Evolutionary conservation across 2,888 invertebrate species (phyloP).

Genomic region (Habroteleia sp.): DNA sequence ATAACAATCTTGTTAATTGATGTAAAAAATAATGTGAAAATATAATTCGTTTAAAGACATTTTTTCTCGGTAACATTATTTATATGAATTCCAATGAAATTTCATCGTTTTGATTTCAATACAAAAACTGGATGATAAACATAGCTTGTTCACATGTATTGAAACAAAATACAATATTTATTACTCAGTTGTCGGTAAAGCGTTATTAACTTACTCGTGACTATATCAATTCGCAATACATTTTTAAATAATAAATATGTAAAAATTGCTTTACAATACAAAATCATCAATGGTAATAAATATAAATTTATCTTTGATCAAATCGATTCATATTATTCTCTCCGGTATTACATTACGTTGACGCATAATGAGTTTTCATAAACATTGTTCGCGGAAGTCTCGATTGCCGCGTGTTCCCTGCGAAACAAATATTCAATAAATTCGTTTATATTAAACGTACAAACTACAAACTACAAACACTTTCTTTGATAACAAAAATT

Average conservation of each 20-base stretch:
- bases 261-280: no score
- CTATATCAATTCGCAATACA: no score
- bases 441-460: slow-evolving; percentile 54
- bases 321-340: slow-evolving; percentile 24
- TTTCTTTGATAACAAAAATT: slow-evolving; percentile 30
- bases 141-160: slow-evolving; percentile 3
- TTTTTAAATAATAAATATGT: neutral
- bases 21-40: slow-evolving; percentile 37
- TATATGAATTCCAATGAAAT: slow-evolving; percentile 10
- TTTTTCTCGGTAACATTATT: slow-evolving; percentile 27
- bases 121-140: slow-evolving; percentile 5
- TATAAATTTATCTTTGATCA: slow-evolving; percentile 18
- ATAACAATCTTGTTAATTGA: slow-evolving; percentile 37
- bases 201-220: no score
- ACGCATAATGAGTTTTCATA: slow-evolving; percentile 49
- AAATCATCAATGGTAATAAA: no score
- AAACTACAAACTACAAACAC: slow-evolving; percentile 17
- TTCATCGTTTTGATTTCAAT: slow-evolving; percentile 14
- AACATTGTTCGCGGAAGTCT: slow-evolving; percentile 59
- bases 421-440: slow-evolving; percentile 59
- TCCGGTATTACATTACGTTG: slow-evolving; percentile 30
- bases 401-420: slow-evolving; percentile 61
- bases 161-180: slow-evolving; percentile 8
- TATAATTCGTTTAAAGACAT: slow-evolving; percentile 15
- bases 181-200: no score